phyloP scores from a whole-genome alignment of 2,797 vertebrate genomes.

The Caiman crocodilus region DNA sequence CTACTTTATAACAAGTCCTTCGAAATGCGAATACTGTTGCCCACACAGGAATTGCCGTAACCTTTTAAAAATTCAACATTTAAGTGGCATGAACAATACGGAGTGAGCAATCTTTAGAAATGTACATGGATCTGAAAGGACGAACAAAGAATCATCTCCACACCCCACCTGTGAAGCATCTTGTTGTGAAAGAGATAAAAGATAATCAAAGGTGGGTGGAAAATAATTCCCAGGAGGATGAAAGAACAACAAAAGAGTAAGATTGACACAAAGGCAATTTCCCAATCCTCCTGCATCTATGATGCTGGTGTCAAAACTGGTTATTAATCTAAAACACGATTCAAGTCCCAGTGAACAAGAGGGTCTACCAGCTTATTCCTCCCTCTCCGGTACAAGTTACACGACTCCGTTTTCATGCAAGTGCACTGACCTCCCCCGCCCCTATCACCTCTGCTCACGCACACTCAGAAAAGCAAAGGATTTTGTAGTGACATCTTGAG shows the following conservation, averaged over 20 bases:
- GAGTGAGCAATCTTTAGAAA: neutral
- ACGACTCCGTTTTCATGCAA: neutral
- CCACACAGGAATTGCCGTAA: neutral
- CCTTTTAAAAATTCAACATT: neutral
- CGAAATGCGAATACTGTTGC: neutral
- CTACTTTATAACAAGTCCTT: neutral
- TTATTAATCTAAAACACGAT: neutral
- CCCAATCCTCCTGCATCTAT: neutral
- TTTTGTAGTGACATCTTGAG: neutral
- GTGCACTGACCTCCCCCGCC: neutral
- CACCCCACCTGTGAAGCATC: neutral
- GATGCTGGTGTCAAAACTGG: neutral
- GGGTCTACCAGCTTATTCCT: neutral
- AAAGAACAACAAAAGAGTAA: neutral
- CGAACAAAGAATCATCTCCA: neutral
- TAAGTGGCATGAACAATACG: neutral
- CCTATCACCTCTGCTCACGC: neutral
- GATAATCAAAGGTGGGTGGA: neutral
- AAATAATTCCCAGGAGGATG: neutral
- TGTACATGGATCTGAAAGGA: fast-evolving
- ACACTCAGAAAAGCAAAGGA: neutral
- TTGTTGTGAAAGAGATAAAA: neutral
- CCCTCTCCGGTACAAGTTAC: neutral
- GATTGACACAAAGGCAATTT: neutral
- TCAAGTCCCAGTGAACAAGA: neutral